Evolutionary conservation across 2,797 vertebrate genomes (phyloP).

Genomic region (Caiman crocodilus): DNA sequence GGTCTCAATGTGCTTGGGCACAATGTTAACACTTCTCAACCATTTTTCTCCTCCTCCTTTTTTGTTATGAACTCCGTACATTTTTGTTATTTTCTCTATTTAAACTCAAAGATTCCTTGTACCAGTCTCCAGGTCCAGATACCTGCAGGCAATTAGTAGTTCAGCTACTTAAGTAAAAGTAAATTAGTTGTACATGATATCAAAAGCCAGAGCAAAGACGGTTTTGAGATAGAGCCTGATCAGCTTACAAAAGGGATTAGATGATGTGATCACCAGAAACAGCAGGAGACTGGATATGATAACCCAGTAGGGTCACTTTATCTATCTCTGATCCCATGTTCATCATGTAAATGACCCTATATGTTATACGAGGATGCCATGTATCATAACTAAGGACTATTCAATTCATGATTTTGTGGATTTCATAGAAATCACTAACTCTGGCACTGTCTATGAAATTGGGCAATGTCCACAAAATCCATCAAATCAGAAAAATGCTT

Average conservation of each 20-base stretch:
- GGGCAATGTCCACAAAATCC: no score
- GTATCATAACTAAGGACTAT: no score
- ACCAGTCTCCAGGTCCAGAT: neutral
- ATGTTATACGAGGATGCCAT: neutral
- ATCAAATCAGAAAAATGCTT: no score
- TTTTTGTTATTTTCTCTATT: neutral
- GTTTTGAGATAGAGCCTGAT: neutral
- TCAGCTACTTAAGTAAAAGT: neutral
- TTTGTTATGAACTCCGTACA: neutral
- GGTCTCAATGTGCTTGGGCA: neutral
- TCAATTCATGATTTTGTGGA: no score
- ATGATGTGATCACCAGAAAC: conserved; percentile 7
- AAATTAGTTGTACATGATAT: conserved; percentile 25
- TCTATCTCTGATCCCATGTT: neutral
- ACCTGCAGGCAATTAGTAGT: neutral
- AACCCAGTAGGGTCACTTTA: neutral
- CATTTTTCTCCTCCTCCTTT: neutral
- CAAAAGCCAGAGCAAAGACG: conserved; percentile 27
- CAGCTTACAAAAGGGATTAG: conserved; percentile 13
- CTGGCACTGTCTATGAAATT: no score
- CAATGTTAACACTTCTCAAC: neutral
- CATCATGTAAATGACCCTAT: neutral
- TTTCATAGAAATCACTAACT: no score
- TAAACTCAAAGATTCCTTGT: neutral
- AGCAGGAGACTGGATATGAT: conserved; percentile 39